Percentiles rank a stretch among this genome's conserved stretches.
Evolutionary conservation across 1,140 invertebrate genomes (phyloP).

Genomic region (Drosophila neocordata): DNA sequence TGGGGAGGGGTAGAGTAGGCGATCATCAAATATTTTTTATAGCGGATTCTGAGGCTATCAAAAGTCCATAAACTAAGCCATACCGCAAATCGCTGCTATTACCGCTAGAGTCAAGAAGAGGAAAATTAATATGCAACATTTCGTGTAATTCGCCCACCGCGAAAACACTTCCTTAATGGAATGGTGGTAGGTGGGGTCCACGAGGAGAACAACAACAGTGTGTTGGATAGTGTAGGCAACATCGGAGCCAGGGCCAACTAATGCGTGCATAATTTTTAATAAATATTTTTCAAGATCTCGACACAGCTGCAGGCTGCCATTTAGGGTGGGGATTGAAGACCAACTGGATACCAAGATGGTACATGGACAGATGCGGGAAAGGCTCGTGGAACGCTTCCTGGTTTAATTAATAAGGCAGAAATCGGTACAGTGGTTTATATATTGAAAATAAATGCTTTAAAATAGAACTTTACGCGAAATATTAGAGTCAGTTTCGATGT

Average conservation of each 20-base stretch:
- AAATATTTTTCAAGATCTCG: conserved; percentile 76
- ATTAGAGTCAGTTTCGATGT: no score
- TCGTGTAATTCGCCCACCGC: conserved; percentile 69
- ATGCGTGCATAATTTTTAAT: conserved; percentile 81
- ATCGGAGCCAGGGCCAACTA: conserved; percentile 38
- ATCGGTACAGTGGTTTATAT: background rate
- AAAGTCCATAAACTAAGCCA: conserved; percentile 58
- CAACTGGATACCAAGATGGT: background rate
- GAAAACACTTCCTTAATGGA: conserved; percentile 73
- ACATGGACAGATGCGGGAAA: conserved; percentile 6
- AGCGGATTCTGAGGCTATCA: conserved; percentile 60
- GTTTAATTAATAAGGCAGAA: conserved; percentile 71
- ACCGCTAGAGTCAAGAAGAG: conserved; percentile 31
- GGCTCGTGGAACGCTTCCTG: conserved; percentile 62
- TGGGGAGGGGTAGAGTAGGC: background rate
- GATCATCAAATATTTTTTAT: conserved; percentile 58
- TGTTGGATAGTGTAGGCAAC: no score
- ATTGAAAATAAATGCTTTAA: no score
- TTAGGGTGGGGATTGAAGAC: conserved; percentile 10
- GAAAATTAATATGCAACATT: conserved; percentile 72
- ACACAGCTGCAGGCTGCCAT: conserved; percentile 48
- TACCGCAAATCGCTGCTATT: conserved; percentile 47
- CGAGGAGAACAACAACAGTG: no score
- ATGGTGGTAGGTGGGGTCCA: conserved; percentile 20
- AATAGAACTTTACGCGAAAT: no score